Percentiles rank a stretch among this genome's conserved stretches.
Conservation (phyloP, 2,113 vertebrate species). For the Pongo abelii region DNA sequence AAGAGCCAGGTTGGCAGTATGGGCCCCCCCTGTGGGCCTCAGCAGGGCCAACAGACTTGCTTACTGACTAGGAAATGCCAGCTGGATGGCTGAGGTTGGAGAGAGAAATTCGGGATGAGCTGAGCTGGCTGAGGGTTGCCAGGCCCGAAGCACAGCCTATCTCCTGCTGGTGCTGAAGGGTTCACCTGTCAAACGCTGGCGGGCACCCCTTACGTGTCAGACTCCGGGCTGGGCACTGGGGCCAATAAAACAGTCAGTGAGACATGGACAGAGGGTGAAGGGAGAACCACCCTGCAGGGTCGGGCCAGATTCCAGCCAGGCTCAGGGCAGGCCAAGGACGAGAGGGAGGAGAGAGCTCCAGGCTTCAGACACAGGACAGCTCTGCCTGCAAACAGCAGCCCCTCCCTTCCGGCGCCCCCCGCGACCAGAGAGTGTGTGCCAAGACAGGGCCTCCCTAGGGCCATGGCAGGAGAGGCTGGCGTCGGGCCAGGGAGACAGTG, state of each 20-base stretch:
- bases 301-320: neutral
- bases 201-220: rapidly evolving
- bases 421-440: neutral
- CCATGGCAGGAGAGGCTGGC: neutral
- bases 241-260: no score
- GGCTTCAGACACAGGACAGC: rapidly evolving
- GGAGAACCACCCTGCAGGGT: neutral
- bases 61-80: neutral
- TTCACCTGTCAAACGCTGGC: rapidly evolving
- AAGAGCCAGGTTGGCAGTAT: neutral
- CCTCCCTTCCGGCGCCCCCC: neutral
- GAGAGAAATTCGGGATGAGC: rapidly evolving
- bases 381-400: neutral
- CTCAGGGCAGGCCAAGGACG: rapidly evolving
- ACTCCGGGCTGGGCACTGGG: rapidly evolving
- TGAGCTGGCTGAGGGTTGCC: neutral
- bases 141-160: no score
- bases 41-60: neutral
- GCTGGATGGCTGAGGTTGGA: neutral
- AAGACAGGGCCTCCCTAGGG: neutral
- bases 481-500: neutral
- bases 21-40: neutral
- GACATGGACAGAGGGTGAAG: no score
- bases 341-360: neutral
- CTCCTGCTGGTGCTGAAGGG: neutral